Evolutionary conservation across 2,797 vertebrate genomes (phyloP), one percentile per base, ranked within the genome.

Genomic region (Ispidina lecontei): DNA sequence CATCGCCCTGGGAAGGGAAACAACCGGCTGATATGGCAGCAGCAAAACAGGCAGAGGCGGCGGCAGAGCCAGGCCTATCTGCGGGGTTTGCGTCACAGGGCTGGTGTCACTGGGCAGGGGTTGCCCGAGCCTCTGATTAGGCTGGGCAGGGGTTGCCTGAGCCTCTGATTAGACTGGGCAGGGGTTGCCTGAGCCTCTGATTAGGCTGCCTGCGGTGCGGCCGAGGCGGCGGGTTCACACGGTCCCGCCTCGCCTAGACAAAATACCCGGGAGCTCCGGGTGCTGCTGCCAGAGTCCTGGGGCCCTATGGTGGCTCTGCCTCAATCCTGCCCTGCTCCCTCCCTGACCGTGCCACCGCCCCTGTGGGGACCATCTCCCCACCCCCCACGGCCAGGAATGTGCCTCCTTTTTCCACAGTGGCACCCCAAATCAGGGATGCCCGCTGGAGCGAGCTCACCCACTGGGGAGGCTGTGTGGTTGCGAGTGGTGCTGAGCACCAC

Each of bases 221-320:
- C 90, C 4, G 12, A 19, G 91, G 73, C 78, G 62, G 65, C 39
- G 43, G 41, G 14, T 54, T 93, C 94, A 75, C 92, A 55, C 55
- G 16, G 80, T 91, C 82, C 64, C 65, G 18, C 70, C 72, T 80
- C 67, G 16, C 82, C 72, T 88, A 97, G 97, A 97, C 97, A 65
- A 94, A 97, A 97, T 90, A 97, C 18, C 0, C 1, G 0, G 19
- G 62, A 33, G 75, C 71, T 1, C 11, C 2, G 21, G 71, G 25
- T 2, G 5, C 73, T 60, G 60, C 13, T 55, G 64, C n/a, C 51
- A 3, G 29, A 44, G 69, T 56, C 17, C 79, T 0, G 58, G 44
- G 33, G 6, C 3, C 39, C 47, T 43, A 6, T 11, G 7, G 65
- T 4, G 0, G 31, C 73, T 51, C 69, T 71, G 52, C 31, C 35